Evolutionary conservation across 2,113 vertebrate genomes (phyloP), one percentile per base, ranked within the genome.

Genomic region (Dipodomys ordii): DNA sequence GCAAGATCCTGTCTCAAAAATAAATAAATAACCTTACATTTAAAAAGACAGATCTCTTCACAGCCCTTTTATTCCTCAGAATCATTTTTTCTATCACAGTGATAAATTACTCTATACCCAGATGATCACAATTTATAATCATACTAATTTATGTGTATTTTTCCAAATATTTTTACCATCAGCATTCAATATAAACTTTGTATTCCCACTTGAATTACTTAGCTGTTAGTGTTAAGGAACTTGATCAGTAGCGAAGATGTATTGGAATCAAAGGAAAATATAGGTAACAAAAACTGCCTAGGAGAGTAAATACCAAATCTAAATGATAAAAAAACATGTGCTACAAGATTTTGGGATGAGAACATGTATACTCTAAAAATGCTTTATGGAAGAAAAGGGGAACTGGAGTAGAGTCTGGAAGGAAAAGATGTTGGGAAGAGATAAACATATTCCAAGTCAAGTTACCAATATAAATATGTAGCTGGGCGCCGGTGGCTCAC

Each of bases 21-120:
- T 64, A 23, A 64, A 64, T 72, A 68, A 57, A 57, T 57, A 13
- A 57, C 53, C 15, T 57, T 57, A 57, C 12, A 57, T 57, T 57
- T 18, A 57, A 44, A 22, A 71, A 28, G 22, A 60, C n/a, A 64
- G 4, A 32, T 91, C 32, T 71, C 30, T 39, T 87, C 60, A 44
- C 23, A 49, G 13, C 7, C 19, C 39, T 65, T 25, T 88, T 72
- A 49, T 3, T 6, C 2, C 0, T 8, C 1, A 23, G 67, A 71
- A 39, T 65, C 10, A 53, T 65, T 2, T 94, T 76, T 92, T 30
- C 19, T 92, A 89, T 4, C 35, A 60, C 20, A 74, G 32, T 84
- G 44, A 62, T 86, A 72, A 92, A 81, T 76, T 93, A 71, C 6
- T 89, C 28, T 79, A 80, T 83, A 86, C 73, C 22, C 72, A 80